A percentile compares a stretch with the other conserved stretches of the same genome.
Conservation (phyloP, 2,797 vertebrate genomes). For the Pyrocephalus nanus region DNA sequence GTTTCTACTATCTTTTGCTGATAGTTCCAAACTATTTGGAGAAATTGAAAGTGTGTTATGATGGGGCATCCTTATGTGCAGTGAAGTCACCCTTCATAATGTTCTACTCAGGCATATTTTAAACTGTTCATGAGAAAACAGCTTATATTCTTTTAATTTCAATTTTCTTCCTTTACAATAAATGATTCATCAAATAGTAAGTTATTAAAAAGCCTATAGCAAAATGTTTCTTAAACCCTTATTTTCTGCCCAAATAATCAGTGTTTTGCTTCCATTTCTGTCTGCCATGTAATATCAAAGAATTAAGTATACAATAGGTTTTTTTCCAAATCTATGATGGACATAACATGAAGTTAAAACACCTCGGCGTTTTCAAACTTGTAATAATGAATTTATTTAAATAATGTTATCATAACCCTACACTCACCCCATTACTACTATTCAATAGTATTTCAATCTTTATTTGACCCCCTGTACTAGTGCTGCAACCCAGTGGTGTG, state of each 20-base stretch:
- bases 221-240: background rate
- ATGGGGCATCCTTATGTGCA: background rate
- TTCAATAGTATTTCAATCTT: conserved; percentile 1
- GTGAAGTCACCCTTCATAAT: background rate
- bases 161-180: background rate
- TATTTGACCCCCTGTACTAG: background rate
- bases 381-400: background rate
- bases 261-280: background rate
- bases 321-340: background rate
- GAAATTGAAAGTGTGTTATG: background rate
- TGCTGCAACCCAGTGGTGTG: conserved; percentile 73
- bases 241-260: background rate
- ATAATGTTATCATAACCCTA: background rate
- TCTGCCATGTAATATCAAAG: background rate
- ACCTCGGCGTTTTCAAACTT: background rate
- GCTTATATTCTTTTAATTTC: background rate
- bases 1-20: background rate
- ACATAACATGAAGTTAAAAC: background rate
- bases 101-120: background rate
- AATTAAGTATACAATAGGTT: background rate
- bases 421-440: background rate
- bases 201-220: background rate
- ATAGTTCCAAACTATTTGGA: background rate
- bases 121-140: background rate
- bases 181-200: background rate